Conservation (phyloP, 2,888 invertebrate genomes). For the Hemicrepidius hirtus region DNA sequence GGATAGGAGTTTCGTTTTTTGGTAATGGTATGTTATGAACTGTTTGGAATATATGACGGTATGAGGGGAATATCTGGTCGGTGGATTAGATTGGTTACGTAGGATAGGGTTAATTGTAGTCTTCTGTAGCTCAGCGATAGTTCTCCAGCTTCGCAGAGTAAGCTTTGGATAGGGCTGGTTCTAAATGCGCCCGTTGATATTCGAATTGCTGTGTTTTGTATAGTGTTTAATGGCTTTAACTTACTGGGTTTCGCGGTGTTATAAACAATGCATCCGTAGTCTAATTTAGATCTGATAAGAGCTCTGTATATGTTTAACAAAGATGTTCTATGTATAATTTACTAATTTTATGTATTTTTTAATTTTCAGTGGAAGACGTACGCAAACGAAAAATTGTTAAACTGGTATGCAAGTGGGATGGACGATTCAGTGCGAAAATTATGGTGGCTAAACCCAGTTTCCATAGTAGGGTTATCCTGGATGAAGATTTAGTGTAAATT, state of each 20-base stretch:
- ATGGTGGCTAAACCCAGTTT: no score
- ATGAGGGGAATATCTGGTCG: slow-evolving; percentile 1
- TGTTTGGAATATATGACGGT: background rate
- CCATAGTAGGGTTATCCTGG: no score
- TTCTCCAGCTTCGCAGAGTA: background rate
- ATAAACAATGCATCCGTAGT: background rate
- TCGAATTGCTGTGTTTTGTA: background rate
- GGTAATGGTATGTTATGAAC: background rate
- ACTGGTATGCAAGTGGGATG: no score
- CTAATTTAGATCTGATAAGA: background rate
- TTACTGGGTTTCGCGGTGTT: background rate
- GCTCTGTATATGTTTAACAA: background rate
- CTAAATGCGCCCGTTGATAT: background rate
- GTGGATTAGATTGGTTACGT: background rate
- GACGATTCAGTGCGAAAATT: no score
- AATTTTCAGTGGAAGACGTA: no score
- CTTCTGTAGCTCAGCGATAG: background rate
- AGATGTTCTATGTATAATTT: background rate
- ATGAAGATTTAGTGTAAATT: no score
- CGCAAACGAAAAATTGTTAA: no score
- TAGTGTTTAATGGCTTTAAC: background rate
- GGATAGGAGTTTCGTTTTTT: background rate
- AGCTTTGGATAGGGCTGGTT: background rate
- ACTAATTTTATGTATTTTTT: no score
- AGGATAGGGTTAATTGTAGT: background rate